These are phyloP conservation scores for Conops quadrifasciatus DNA, from an alignment of 2,888 invertebrate species.

Conservation along the genomic window DNA sequence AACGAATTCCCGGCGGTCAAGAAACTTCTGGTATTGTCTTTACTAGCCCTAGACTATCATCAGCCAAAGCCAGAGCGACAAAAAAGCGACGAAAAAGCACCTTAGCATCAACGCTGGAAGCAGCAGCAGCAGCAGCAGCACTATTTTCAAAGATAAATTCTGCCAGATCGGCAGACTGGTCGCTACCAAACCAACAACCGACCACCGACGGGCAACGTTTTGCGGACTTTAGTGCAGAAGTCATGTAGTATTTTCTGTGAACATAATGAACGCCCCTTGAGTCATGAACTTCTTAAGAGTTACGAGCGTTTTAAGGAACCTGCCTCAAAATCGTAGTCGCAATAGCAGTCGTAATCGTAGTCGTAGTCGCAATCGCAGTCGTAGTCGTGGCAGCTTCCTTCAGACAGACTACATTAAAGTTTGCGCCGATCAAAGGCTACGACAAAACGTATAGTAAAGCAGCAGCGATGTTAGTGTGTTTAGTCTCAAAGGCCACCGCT, in stretches of 20 bases:
- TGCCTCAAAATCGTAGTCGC: background rate
- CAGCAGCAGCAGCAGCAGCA: too few relatives aligned
- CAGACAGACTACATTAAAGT: too few relatives aligned
- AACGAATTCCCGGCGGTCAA: conserved; percentile 17
- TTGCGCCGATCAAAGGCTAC: too few relatives aligned
- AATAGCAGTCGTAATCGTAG: background rate
- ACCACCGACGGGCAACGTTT: background rate
- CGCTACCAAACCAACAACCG: background rate
- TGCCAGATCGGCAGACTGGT: background rate
- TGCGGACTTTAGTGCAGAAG: background rate
- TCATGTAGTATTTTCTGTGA: conserved; percentile 28
- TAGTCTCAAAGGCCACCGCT: too few relatives aligned
- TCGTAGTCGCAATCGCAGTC: background rate
- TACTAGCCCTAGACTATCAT: background rate
- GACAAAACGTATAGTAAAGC: too few relatives aligned
- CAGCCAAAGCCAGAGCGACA: background rate
- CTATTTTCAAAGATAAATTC: too few relatives aligned
- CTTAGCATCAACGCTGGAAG: too few relatives aligned
- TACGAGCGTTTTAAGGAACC: background rate
- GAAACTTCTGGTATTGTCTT: background rate
- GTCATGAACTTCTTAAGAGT: conserved; percentile 25
- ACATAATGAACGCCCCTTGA: conserved; percentile 32
- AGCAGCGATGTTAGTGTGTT: too few relatives aligned
- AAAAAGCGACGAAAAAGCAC: too few relatives aligned
- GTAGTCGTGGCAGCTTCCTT: too few relatives aligned